Conservation (phyloP, 1,140 invertebrate species). For the Gerris buenoi region DNA sequence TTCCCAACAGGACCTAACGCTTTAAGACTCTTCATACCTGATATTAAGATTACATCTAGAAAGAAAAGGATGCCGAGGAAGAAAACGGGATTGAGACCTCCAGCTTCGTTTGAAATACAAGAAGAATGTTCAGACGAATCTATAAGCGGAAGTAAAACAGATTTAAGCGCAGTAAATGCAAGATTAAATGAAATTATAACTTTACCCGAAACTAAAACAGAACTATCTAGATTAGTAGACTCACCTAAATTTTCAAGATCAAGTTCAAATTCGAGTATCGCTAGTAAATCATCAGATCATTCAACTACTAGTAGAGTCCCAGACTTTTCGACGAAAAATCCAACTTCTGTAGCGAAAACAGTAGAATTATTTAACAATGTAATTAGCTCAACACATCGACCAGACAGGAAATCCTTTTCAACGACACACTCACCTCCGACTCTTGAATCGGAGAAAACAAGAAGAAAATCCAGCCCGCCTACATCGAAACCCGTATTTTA, state of each 20-base stretch:
- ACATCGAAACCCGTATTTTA: conserved; percentile 18
- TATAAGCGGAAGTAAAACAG: neutral
- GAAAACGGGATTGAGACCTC: conserved; percentile 25
- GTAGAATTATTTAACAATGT: conserved; percentile 13
- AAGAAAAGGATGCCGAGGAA: conserved; percentile 31
- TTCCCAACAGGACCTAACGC: conserved; percentile 38
- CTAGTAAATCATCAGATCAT: neutral
- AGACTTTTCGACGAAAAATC: conserved; percentile 2
- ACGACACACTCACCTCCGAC: conserved; percentile 7
- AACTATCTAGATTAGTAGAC: neutral
- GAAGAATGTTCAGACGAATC: neutral
- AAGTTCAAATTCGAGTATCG: neutral
- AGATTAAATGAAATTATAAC: neutral
- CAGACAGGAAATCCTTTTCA: conserved; percentile 19
- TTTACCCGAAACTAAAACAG: conserved; percentile 7
- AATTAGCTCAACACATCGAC: conserved; percentile 6
- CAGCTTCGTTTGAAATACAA: neutral
- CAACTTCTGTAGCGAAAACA: conserved; percentile 13
- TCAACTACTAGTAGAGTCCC: neutral
- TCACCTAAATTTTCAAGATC: neutral
- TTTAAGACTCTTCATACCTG: conserved; percentile 35
- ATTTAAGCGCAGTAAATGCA: neutral
- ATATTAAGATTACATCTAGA: conserved; percentile 33
- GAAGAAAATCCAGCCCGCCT: conserved; percentile 17
- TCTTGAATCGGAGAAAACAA: conserved; percentile 11